Evolutionary conservation across 2,888 invertebrate genomes (phyloP).

Genomic region (Cephus runcator): DNA sequence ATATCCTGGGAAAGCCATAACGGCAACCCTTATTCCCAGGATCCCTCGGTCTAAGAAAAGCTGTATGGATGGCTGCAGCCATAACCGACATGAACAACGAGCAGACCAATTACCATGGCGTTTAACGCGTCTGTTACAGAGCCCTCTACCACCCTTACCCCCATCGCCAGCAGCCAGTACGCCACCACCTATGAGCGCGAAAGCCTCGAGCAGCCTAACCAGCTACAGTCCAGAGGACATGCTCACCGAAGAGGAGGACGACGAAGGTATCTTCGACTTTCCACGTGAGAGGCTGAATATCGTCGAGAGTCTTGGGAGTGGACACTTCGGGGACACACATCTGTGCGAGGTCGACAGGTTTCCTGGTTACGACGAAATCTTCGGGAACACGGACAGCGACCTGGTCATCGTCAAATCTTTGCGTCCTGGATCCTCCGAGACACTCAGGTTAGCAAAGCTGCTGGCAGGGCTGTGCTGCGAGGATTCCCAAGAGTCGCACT

Average conservation of each 20-base stretch:
- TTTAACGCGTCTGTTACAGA: constrained; percentile 42
- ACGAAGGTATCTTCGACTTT: constrained; percentile 69
- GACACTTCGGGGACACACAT: constrained; percentile 81
- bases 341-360: constrained; percentile 72
- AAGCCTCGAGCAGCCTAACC: constrained; percentile 63
- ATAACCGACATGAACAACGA: not conserved
- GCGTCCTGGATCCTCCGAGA: constrained; percentile 70
- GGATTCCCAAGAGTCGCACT: too few species aligned
- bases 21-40: not conserved
- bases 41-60: not conserved
- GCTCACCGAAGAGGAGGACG: constrained; percentile 68
- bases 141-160: constrained; percentile 62
- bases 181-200: constrained; percentile 61
- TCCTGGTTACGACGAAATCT: constrained; percentile 58
- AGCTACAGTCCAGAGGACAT: constrained; percentile 66
- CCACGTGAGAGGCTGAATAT: constrained; percentile 79
- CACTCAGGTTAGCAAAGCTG: constrained; percentile 60
- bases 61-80: not conserved
- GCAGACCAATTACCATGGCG: not conserved
- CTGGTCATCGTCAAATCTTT: constrained; percentile 81
- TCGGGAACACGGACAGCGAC: constrained; percentile 58
- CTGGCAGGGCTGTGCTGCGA: too few species aligned
- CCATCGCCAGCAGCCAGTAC: constrained; percentile 63
- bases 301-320: constrained; percentile 81
- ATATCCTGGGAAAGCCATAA: not conserved